Evolutionary conservation across 2,797 vertebrate genomes (phyloP).

Genomic region (Lepilemur septentrionalis): DNA sequence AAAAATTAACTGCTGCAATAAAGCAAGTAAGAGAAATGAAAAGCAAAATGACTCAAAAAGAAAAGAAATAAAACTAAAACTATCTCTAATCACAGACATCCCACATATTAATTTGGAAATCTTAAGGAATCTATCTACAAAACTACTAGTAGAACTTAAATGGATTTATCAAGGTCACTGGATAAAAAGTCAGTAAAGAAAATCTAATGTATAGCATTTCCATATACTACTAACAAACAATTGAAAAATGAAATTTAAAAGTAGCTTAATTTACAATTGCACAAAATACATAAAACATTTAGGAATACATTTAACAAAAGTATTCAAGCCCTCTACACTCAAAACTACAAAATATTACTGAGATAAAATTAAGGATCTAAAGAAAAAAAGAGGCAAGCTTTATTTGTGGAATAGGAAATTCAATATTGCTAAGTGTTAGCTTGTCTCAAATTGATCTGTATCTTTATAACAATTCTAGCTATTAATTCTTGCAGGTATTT

Average conservation of each 20-base stretch:
- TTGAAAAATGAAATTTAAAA: constrained; percentile 1
- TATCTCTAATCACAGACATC: not conserved
- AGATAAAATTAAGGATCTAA: not conserved
- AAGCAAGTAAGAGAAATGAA: not conserved
- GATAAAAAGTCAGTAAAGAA: not conserved
- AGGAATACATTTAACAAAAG: not conserved
- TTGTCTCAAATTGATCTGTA: not conserved
- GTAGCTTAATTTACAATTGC: not conserved
- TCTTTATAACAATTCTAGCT: not conserved
- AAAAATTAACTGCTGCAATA: not conserved
- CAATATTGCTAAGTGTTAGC: not conserved
- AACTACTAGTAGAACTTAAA: not conserved
- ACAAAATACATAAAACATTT: constrained; percentile 32
- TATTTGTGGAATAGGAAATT: not conserved
- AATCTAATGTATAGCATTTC: not conserved
- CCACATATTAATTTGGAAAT: constrained; percentile 7
- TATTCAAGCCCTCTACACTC: not conserved
- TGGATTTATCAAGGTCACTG: not conserved
- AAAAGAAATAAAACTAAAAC: not conserved
- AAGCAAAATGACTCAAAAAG: not conserved
- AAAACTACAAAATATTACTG: not conserved
- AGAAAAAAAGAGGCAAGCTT: not conserved
- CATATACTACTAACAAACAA: not conserved
- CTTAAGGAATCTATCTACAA: not conserved
- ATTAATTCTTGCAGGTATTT: not conserved